Base-by-base conservation (phyloP, 2,797 vertebrate genomes). In the Amblyopsis hoosieri region DNA sequence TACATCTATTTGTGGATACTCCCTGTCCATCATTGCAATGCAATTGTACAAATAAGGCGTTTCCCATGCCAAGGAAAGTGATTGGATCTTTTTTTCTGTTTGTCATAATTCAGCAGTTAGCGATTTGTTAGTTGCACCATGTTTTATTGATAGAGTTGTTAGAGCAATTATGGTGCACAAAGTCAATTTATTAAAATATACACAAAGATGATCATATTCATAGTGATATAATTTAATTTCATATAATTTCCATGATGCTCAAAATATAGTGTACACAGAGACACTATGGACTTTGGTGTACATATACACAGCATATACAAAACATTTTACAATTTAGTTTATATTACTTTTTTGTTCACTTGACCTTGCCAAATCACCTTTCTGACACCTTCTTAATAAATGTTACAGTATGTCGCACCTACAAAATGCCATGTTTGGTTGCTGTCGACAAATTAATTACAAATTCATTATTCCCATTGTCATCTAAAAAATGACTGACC, bases 391-490 rank as follows among this genome's bases (percentile, higher is more conserved):
- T 72, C 64, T 61, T 65, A 84, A 81, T 82, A 58, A 80, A 67
- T 81, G 60, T 72, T 64, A 77, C 47, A 7, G 19, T 57, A 78
- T 76, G 75, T 75, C 67, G 82, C 60, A 57, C 49, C 73, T 52
- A 71, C 61, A 59, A 91, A 92, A 93, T 90, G 91, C 74, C 91
- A 92, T 67, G 85, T 85, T 88, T 76, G 72, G 63, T 80, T 83
- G 62, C 75, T 86, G 84, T 90, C 76, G 3, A 81, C 69, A 52
- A 58, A 69, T 85, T 89, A 83, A 91, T 93, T 91, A 90, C 69
- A 81, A 71, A 92, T 91, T 85, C 85, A 91, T 81, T 79, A 70
- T 62, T 71, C 64, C 80, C 52, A 79, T 90, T 93, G 86, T 90
- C 76, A 80, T 87, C 84, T 81, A 62, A 74, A 58, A 89, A 91